Evolutionary conservation across 2,113 vertebrate species (phyloP), one percentile per base, ranked within the genome.

Genomic region (Scomber japonicus): DNA sequence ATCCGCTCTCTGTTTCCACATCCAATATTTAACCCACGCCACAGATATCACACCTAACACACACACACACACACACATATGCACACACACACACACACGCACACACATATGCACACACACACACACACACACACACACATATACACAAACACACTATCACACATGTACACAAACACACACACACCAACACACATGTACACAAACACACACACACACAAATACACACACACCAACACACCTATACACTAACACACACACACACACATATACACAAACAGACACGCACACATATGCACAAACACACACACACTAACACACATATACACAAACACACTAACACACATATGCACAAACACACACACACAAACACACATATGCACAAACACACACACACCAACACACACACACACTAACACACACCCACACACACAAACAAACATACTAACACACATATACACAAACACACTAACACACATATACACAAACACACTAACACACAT

Each of bases 1-100:
- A 87, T 49, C 68, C 27, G 59, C 56, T 85, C 56, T 78, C 46
- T 75, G 79, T 81, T 67, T 64, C 60, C 67, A 82, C 49, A 31
- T 72, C 61, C 57, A 75, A 45, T 73, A 44, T 77, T 69, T 73
- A 45, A 81, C 72, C 72, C 71, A 72, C 12, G 5, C 50, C 27
- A 31, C 17, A 48, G 71, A 80, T 57, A 83, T 71, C 60, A 64
- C 55, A 45, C 56, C 11, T 45, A 66, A 71, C 35, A 64, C 40
- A 65, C 24, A 57, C 51, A 76, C 71, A 71, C 83, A 60, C 49
- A 55, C 54, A 56, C 53, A 64, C 5, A 46, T 45, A 17, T 19
- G 51, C 24, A 11, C 48, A 48, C 62, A 76, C 40, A 55, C 11
- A 13, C 1, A 40, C 24, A 73, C 64, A 27, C 24, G 3, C 1